phyloP scores from a whole-genome alignment of 2,797 vertebrate genomes.

The Phalloptychus januarius region DNA sequence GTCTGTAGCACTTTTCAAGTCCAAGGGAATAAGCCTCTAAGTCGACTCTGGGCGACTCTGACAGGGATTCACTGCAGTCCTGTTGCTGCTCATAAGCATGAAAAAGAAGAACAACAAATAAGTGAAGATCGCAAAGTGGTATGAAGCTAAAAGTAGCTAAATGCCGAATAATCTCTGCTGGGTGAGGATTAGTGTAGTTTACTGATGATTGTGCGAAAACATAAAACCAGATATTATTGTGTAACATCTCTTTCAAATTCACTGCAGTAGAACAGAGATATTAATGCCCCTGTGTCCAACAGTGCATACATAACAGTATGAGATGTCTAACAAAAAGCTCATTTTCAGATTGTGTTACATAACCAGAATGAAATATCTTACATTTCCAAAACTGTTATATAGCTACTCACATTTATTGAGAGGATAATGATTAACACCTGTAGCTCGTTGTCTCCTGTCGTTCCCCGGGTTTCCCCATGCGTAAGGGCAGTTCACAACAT shows the following conservation, averaged over 20 bases:
- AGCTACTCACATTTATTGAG: neutral
- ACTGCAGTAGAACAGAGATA: neutral
- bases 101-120: neutral
- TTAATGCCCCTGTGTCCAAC: neutral
- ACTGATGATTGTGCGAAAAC: neutral
- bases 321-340: neutral
- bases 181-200: constrained; percentile 42
- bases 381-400: neutral
- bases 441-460: too few relatives aligned
- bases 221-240: constrained; percentile 18
- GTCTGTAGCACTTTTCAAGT: neutral
- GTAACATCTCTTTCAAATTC: constrained; percentile 1
- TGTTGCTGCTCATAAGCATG: neutral
- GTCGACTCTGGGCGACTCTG: neutral
- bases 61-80: neutral
- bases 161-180: constrained; percentile 45
- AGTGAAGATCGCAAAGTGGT: neutral
- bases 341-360: neutral
- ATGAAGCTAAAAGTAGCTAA: constrained; percentile 26
- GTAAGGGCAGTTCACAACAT: too few relatives aligned
- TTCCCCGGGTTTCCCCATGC: too few relatives aligned
- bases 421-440: too few relatives aligned
- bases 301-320: neutral
- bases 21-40: neutral
- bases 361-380: neutral